phyloP scores from a whole-genome alignment of 2,888 invertebrate species.

The Lypha dubia region DNA sequence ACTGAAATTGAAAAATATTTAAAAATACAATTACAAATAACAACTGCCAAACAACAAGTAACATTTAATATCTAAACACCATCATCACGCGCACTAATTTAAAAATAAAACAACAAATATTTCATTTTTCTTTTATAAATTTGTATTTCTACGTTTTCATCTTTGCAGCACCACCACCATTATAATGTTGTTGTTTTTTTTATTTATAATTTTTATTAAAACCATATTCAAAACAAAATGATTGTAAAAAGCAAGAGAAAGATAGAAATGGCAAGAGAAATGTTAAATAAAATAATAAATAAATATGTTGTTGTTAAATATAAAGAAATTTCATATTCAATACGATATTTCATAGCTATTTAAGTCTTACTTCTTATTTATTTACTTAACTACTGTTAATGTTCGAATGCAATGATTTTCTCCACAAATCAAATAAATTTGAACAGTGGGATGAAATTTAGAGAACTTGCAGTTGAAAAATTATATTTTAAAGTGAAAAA shows the following conservation, averaged over 20 bases:
- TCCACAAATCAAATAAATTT: background rate
- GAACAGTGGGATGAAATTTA: conserved; percentile 38
- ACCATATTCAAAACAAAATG: conserved; percentile 68
- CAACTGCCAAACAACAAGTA: conserved; percentile 69
- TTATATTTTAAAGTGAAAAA: too few species aligned
- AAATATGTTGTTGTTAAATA: background rate
- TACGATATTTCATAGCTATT: conserved; percentile 59
- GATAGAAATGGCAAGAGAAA: too few species aligned
- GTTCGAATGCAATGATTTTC: conserved; percentile 62
- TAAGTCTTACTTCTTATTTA: conserved; percentile 59
- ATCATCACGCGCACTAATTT: conserved; percentile 75
- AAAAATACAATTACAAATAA: conserved; percentile 69
- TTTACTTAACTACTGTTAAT: conserved; percentile 64
- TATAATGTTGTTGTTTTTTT: conserved; percentile 30
- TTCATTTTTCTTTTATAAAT: conserved; percentile 26
- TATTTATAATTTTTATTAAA: conserved; percentile 31
- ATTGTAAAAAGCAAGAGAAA: conserved; percentile 47
- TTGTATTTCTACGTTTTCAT: conserved; percentile 51
- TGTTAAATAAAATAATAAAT: conserved; percentile 2
- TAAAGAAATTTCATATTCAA: conserved; percentile 41
- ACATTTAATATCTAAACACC: conserved; percentile 74
- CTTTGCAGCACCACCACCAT: conserved; percentile 51
- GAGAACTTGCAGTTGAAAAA: background rate
- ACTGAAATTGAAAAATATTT: conserved; percentile 41
- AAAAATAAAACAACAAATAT: conserved; percentile 40